A percentile compares a stretch with the other conserved stretches of the same genome.
phyloP scores from a whole-genome alignment of 1,140 invertebrate genomes.

The Drosophila tristis region DNA sequence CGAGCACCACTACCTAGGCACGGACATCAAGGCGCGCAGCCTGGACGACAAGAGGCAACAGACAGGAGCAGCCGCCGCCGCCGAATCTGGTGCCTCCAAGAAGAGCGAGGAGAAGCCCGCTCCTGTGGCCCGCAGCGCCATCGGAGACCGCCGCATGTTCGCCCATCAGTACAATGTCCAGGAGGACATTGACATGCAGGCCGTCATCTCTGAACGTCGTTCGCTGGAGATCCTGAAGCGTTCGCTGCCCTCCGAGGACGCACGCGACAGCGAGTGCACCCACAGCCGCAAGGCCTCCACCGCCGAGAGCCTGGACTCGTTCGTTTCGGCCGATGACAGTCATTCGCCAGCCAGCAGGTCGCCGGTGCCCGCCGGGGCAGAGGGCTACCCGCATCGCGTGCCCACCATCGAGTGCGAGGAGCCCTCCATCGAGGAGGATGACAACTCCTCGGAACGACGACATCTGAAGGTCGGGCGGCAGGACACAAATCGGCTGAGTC shows the following conservation, averaged over 20 bases:
- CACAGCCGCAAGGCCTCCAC: constrained; percentile 85
- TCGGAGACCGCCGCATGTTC: constrained; percentile 81
- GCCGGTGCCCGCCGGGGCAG: constrained; percentile 57
- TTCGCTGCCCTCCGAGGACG: constrained; percentile 79
- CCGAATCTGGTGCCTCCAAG: constrained; percentile 43
- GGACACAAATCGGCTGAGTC: constrained; percentile 74
- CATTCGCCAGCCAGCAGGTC: constrained; percentile 77
- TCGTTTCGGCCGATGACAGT: constrained; percentile 84
- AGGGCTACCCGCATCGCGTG: constrained; percentile 74
- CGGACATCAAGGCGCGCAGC: constrained; percentile 87
- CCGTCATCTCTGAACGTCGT: constrained; percentile 86
- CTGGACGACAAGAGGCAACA: constrained; percentile 84
- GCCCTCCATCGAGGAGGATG: constrained; percentile 79
- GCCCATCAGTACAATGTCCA: constrained; percentile 78
- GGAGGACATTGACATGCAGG: constrained; percentile 86
- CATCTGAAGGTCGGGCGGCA: constrained; percentile 73
- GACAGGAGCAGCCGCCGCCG: constrained; percentile 9
- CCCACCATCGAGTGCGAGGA: constrained; percentile 83
- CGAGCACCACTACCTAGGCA: constrained; percentile 83
- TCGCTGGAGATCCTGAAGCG: constrained; percentile 85
- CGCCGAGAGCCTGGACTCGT: constrained; percentile 86
- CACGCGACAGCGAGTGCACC: constrained; percentile 74
- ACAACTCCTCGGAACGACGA: constrained; percentile 63
- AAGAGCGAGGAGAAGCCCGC: constrained; percentile 69
- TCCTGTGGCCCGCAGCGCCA: constrained; percentile 55